These are phyloP conservation scores for Podilymbus podiceps DNA, from an alignment of 2,113 vertebrate species.

Conservation along the genomic window DNA sequence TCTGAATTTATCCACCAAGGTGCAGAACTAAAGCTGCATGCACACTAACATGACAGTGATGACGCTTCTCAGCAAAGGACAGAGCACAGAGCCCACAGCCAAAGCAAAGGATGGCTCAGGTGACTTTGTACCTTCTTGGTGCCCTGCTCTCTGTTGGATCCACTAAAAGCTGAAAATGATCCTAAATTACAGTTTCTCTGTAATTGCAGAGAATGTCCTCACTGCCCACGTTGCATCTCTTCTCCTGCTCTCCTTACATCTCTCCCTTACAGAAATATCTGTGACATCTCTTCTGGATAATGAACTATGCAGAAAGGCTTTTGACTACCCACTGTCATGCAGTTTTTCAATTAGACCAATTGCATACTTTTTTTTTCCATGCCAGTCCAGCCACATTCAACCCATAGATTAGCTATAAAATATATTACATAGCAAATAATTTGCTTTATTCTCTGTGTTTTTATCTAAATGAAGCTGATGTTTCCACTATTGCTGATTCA, in stretches of 20 bases:
- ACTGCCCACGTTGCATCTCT: not conserved
- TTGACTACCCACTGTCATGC: not conserved
- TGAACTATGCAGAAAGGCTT: not conserved
- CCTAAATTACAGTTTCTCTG: not conserved
- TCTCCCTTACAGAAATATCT: not conserved
- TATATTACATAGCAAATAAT: not conserved
- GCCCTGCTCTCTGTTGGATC: not conserved
- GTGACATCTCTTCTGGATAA: not conserved
- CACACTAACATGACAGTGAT: rapidly evolving
- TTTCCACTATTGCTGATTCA: not conserved
- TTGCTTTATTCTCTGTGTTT: not conserved
- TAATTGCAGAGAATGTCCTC: not conserved
- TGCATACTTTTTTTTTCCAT: not conserved
- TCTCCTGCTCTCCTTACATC: not conserved
- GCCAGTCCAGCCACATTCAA: not conserved
- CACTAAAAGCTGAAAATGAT: not conserved
- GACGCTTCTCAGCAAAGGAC: not conserved
- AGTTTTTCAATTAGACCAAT: not conserved
- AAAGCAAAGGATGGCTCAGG: not conserved
- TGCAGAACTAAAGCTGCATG: not conserved
- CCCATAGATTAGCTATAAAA: not conserved
- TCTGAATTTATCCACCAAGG: not conserved
- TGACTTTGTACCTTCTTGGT: not conserved
- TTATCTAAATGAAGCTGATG: not conserved
- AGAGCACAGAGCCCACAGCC: not conserved